Evolutionary conservation across 1,140 invertebrate species (phyloP).

Genomic region (Globodera rostochiensis): DNA sequence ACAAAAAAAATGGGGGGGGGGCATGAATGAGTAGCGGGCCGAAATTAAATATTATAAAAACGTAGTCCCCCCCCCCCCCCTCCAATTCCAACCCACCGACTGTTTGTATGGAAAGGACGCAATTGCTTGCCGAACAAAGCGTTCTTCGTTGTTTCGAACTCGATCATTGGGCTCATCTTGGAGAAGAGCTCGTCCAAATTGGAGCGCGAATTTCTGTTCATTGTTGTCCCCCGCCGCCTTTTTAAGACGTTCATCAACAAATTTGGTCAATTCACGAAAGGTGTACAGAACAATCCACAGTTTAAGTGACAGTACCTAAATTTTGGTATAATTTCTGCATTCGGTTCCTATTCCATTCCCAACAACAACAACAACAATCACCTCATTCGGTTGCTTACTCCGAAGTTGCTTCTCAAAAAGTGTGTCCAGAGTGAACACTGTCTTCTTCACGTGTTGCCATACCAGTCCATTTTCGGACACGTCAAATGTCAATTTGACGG

Average conservation of each 20-base stretch:
- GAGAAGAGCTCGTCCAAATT: constrained; percentile 41
- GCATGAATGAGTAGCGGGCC: too few relatives aligned
- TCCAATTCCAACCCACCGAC: constrained; percentile 20
- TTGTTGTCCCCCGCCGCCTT: constrained; percentile 8
- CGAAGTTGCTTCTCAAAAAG: constrained; percentile 87
- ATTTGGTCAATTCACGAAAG: constrained; percentile 56
- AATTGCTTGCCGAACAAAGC: constrained; percentile 49
- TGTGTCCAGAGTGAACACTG: constrained; percentile 80
- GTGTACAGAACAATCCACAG: constrained; percentile 58
- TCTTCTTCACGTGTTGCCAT: constrained; percentile 77
- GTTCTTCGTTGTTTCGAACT: constrained; percentile 44
- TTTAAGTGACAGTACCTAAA: constrained; percentile 61
- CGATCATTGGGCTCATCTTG: constrained; percentile 24
- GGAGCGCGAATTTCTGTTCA: constrained; percentile 20
- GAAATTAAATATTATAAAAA: too few relatives aligned
- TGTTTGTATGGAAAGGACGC: constrained; percentile 60
- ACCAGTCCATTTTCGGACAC: constrained; percentile 73
- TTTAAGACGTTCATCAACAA: constrained; percentile 42
- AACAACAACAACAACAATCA: constrained; percentile 66
- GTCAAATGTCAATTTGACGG: constrained; percentile 58
- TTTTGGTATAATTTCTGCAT: not conserved
- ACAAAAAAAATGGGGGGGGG: too few relatives aligned
- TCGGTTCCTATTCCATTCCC: too few relatives aligned
- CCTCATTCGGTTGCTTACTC: constrained; percentile 82
- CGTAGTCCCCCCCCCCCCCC: too few relatives aligned